Evolutionary conservation across 2,113 vertebrate species (phyloP).

Genomic region (Gymnogyps californianus): DNA sequence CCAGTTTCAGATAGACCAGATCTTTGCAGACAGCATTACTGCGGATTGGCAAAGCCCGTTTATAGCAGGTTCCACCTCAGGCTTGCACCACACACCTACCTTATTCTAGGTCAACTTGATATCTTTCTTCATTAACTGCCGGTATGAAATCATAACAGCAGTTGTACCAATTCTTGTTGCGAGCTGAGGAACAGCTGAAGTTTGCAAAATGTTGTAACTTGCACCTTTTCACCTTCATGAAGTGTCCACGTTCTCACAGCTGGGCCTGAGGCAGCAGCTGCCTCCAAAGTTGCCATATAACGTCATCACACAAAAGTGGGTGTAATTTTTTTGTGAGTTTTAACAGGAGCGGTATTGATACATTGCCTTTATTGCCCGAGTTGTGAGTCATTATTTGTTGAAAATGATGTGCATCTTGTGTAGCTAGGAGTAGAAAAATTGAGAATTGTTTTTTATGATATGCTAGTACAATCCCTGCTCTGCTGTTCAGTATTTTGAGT

Average conservation of each 20-base stretch:
- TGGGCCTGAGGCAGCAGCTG: background rate
- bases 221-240: background rate
- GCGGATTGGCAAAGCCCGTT: background rate
- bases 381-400: background rate
- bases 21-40: background rate
- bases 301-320: background rate
- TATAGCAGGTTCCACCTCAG: background rate
- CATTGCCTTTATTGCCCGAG: background rate
- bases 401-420: background rate
- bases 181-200: background rate
- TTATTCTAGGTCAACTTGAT: background rate
- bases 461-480: background rate
- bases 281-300: background rate
- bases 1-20: background rate
- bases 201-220: background rate
- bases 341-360: background rate
- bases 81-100: background rate
- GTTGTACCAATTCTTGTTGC: background rate
- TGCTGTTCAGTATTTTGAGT: background rate
- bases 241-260: background rate
- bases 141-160: background rate
- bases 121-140: background rate
- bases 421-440: background rate
- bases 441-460: background rate
- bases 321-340: background rate